These are phyloP conservation scores for Daktulosphaira vitifoliae DNA, from an alignment of 1,140 invertebrate species.

Conservation along the genomic window DNA sequence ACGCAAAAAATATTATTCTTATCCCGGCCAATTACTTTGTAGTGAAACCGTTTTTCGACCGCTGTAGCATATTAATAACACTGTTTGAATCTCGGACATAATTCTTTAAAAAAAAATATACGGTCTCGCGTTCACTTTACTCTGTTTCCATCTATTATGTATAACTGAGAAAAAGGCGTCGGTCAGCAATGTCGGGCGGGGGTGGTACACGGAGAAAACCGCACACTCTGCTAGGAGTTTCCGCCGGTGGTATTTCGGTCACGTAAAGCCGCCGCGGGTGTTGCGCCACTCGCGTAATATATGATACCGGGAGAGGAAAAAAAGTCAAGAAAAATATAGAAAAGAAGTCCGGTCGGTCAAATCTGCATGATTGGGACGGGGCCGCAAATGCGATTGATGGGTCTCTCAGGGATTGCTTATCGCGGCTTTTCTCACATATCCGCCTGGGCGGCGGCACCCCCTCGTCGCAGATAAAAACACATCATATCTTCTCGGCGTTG, in stretches of 20 bases:
- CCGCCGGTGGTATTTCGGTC: constrained; percentile 9
- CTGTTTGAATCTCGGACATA: no score
- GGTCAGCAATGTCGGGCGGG: constrained; percentile 10
- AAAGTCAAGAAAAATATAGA: background rate
- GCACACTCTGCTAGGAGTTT: no score
- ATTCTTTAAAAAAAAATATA: no score
- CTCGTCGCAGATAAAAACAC: no score
- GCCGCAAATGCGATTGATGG: constrained; percentile 17
- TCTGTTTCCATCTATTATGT: constrained; percentile 20
- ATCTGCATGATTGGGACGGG: constrained; percentile 20
- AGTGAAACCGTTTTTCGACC: no score
- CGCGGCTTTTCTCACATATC: no score
- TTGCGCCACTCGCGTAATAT: background rate
- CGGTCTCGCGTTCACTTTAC: no score
- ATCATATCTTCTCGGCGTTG: background rate
- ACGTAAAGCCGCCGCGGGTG: constrained; percentile 18
- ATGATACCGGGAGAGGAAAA: no score
- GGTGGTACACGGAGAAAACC: background rate
- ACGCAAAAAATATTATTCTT: no score
- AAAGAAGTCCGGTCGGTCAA: constrained; percentile 14
- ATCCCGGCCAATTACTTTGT: no score
- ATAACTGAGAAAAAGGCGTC: background rate
- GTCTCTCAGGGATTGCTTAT: constrained; percentile 2
- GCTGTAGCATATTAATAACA: no score
- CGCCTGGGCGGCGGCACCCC: no score